Conservation (phyloP, 1,140 invertebrate genomes). For the Drosophila parvula region DNA sequence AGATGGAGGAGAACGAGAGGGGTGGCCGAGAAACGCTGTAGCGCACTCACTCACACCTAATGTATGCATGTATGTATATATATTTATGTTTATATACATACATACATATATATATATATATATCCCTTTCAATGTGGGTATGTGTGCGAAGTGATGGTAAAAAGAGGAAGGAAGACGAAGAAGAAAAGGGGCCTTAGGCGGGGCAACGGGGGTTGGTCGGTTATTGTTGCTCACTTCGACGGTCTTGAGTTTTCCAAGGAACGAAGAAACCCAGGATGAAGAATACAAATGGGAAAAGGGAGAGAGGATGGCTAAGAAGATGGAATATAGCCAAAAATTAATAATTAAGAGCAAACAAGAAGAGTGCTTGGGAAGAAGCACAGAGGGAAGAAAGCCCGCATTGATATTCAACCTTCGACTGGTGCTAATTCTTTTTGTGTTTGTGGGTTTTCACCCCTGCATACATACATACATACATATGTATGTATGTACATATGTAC, state of each 20-base stretch:
- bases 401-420: not conserved
- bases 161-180: conserved; percentile 3
- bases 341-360: not conserved
- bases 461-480: not conserved
- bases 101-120: too few species aligned
- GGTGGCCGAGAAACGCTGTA: conserved; percentile 27
- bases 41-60: conserved; percentile 26
- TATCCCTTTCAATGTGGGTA: too few species aligned
- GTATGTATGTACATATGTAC: too few species aligned
- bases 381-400: not conserved
- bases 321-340: not conserved
- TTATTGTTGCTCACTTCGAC: conserved; percentile 26
- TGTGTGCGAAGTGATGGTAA: conserved; percentile 8
- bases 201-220: conserved; percentile 25
- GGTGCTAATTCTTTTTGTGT: not conserved
- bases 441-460: too few species aligned
- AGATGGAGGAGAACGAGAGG: conserved; percentile 8
- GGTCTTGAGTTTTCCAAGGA: conserved; percentile 26
- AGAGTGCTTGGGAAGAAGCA: conserved; percentile 6
- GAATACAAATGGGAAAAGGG: not conserved
- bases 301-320: not conserved
- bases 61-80: conserved; percentile 3
- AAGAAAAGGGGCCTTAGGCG: conserved; percentile 22
- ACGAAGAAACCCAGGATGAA: not conserved
- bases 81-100: conserved; percentile 10